Base-by-base conservation (phyloP, 1,140 invertebrate species). In the Argopecten irradians region DNA sequence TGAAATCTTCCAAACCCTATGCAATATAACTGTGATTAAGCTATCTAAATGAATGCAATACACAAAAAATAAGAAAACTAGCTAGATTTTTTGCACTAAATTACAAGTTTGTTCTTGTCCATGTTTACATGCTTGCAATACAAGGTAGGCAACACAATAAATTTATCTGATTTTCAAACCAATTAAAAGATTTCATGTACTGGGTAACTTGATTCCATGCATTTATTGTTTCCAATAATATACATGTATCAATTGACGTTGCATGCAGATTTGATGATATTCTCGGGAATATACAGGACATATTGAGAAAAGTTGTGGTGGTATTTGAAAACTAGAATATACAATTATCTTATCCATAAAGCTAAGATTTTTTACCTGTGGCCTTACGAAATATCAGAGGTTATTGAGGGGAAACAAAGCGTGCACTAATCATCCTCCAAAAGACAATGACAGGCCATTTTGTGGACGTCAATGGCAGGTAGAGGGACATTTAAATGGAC, bases 361-460 rank as follows among this genome's bases (percentile, higher is more conserved):
- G 28, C 55, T 28, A 71, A 71, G 16, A n/a, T 28, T 71, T 71
- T 28, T 7, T 28, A 7, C 1, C n/a, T 11, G 5, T 71, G 14
- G 55, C 55, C 55, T 71, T 71, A 28, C 13, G 5, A 8, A 71
- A 71, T 71, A 16, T 71, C 22, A n/a, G 55, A 0, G 55, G 55
- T 71, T 39, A 71, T 71, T 71, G 55, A 71, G 55, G 55, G 55
- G 55, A 71, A 71, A 71, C 55, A 71, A 71, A 71, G 55, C 22
- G 3, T 71, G 28, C 55, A 5, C 19, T 71, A 71, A 71, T 71
- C 55, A 71, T 71, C 55, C 7, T 71, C n/a, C 2, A n/a, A 71
- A 5, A 71, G 55, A 71, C 55, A 71, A 71, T 71, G 22, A 5
- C 1, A 2, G 28, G 55, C 13, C 55, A 28, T 71, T 71, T 71